Evolutionary conservation across 2,113 vertebrate species (phyloP).

Genomic region (Mystacornis crossleyi): DNA sequence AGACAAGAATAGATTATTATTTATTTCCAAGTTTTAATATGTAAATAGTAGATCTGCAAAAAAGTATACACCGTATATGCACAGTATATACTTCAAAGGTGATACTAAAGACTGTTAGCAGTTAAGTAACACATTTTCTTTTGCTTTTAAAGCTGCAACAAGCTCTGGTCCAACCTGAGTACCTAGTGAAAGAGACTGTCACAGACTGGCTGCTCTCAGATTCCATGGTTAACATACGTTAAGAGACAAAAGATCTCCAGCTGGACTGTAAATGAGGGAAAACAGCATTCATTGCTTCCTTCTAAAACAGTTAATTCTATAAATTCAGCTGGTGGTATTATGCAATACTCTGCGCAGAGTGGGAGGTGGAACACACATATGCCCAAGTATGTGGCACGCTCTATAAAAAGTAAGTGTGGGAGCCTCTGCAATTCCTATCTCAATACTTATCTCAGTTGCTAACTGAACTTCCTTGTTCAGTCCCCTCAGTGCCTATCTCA

Average conservation of each 20-base stretch:
- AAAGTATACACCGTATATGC: background rate
- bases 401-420: background rate
- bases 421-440: background rate
- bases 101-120: background rate
- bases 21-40: background rate
- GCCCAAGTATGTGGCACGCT: background rate
- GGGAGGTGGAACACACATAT: background rate
- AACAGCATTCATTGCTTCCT: background rate
- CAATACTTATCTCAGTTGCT: background rate
- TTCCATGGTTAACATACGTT: background rate
- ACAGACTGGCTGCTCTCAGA: background rate
- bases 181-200: background rate
- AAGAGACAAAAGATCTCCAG: background rate
- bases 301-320: background rate
- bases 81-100: background rate
- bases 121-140: background rate
- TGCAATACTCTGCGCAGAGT: background rate
- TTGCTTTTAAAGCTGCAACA: background rate
- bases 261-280: background rate
- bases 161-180: background rate
- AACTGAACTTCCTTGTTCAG: background rate
- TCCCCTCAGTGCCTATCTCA: background rate
- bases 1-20: background rate
- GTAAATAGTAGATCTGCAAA: background rate
- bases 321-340: slow-evolving; percentile 12